Evolutionary conservation across 2,797 vertebrate genomes (phyloP).

Genomic region (Strix occidentalis): DNA sequence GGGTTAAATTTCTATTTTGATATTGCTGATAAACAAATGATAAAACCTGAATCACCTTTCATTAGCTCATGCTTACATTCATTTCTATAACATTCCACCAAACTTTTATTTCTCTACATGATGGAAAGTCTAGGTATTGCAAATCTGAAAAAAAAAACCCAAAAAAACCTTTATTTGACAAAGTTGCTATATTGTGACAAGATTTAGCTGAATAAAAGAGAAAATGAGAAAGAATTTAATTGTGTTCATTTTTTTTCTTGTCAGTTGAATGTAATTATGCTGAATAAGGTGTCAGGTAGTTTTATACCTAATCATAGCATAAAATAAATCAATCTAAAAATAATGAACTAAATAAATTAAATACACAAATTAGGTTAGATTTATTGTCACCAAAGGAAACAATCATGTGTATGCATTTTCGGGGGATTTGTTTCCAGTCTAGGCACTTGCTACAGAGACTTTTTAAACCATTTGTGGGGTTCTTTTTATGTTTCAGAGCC

Average conservation of each 20-base stretch:
- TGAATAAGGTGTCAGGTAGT: background rate
- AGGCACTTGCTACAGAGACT: background rate
- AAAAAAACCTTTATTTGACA: background rate
- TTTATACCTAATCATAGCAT: background rate
- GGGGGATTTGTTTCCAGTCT: background rate
- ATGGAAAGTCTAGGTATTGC: background rate
- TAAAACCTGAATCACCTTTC: background rate
- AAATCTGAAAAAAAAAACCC: background rate
- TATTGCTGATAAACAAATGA: background rate
- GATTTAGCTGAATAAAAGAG: background rate
- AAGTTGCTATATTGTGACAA: background rate
- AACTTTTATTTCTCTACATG: background rate
- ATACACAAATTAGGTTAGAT: background rate
- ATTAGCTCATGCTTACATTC: background rate
- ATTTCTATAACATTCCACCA: background rate
- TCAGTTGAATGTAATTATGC: background rate
- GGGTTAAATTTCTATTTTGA: background rate
- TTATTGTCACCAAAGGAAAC: background rate
- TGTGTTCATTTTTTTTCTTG: background rate
- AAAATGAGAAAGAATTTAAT: background rate
- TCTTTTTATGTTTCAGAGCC: background rate
- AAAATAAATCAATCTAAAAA: background rate
- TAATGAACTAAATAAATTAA: conserved; percentile 3
- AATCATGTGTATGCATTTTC: background rate
- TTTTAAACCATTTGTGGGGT: background rate